Base-by-base conservation (phyloP, 2,797 vertebrate genomes). In the Hoplostethus mediterraneus region DNA sequence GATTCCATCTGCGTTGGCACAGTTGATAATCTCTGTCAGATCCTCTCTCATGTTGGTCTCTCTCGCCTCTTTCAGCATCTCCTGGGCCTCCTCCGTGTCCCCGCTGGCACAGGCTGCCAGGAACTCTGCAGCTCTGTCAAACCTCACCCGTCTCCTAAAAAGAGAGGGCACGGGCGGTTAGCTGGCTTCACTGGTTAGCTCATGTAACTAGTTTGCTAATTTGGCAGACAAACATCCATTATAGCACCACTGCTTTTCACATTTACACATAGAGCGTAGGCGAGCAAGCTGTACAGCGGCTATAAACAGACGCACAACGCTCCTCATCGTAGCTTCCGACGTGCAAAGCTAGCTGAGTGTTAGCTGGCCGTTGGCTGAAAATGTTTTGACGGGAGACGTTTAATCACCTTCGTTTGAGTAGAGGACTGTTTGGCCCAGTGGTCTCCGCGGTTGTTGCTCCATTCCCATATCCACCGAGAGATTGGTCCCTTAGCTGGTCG, bases 81-180 rank as follows among this genome's bases (percentile, higher is more conserved):
- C 88, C 63, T 85, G 82, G n/a, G 96, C 96, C 80, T 97, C 96
- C 25, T 95, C 95, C 0, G 95, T 93, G 91, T 97, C 96, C 0
- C 95, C 95, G 4, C 95, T 95, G 62, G 97, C 96, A 72, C 96
- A 97, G 73, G 96, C 90, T 1, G 97, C 97, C 79, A 97, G 83
- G 83, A 98, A 98, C 92, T 97, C 96, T 4, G 97, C 96, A 1
- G 96, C 95, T 52, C 94, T 90, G 82, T 97, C 97, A 75, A 98
- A 97, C 45, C 95, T 94, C 73, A 98, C 97, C 1, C 93, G 84
- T 65, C 95, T 94, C 82, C 92, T 96, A 30, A 11, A 28, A 66
- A 79, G 40, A 54, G 7, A 45, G 0, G 21, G 67, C 0, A 63
- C 1, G 44, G 16, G 11, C 55, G 3, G 33, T 31, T 40, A 9